A percentile compares a stretch with the other conserved stretches of the same genome.
phyloP scores from a whole-genome alignment of 1,140 invertebrate species.

The Pollicipes pollicipes region DNA sequence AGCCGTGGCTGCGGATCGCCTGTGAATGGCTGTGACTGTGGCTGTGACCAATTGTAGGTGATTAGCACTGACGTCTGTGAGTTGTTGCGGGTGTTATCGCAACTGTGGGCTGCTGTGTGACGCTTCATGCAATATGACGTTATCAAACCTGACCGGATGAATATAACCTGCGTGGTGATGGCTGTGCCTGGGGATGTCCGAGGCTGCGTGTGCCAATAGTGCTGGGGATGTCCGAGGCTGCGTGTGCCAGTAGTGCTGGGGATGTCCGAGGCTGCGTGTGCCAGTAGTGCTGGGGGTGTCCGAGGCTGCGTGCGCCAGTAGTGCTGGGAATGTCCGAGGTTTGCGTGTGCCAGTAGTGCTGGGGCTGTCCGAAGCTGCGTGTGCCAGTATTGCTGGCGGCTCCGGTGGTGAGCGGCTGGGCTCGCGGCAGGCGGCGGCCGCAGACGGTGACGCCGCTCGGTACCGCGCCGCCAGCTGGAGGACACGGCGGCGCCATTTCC shows the following conservation, averaged over 20 bases:
- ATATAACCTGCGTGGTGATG: neutral
- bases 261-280: neutral
- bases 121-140: too few relatives aligned
- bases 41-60: too few relatives aligned
- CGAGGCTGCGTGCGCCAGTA: neutral
- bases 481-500: constrained; percentile 35
- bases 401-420: neutral
- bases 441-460: neutral
- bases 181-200: neutral
- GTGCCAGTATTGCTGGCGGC: neutral
- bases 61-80: too few relatives aligned
- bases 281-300: neutral
- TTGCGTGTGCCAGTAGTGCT: neutral
- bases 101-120: too few relatives aligned
- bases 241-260: constrained; percentile 3
- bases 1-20: too few relatives aligned
- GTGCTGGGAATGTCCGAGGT: neutral
- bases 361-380: neutral
- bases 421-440: neutral
- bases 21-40: too few relatives aligned
- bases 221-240: neutral
- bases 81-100: too few relatives aligned
- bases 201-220: neutral
- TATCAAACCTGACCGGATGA: too few relatives aligned
- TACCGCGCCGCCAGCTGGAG: constrained; percentile 32